phyloP scores from a whole-genome alignment of 2,797 vertebrate species.

The Periparus ater region DNA sequence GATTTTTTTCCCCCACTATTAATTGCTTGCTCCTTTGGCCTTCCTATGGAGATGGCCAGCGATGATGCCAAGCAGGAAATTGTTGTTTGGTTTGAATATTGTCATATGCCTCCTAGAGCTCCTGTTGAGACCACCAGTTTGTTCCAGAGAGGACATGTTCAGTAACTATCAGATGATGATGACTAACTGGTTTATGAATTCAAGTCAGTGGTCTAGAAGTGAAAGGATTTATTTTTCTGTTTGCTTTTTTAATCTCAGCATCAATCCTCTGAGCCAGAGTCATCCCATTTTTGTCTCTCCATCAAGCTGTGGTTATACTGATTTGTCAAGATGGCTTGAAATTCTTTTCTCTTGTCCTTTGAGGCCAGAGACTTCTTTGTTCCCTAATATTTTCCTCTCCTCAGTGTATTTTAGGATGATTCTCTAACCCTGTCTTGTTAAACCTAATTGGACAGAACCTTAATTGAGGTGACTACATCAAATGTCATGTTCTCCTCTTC shows the following conservation, averaged over 20 bases:
- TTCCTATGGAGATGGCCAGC: background rate
- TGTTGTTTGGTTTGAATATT: background rate
- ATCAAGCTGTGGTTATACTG: constrained; percentile 12
- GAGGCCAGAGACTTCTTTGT: constrained; percentile 27
- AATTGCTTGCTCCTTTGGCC: background rate
- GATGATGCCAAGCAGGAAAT: background rate
- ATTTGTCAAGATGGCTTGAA: constrained; percentile 5
- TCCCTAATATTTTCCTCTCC: constrained; percentile 29
- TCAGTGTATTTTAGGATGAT: background rate
- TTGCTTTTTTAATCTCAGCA: constrained; percentile 16
- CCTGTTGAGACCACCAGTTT: background rate
- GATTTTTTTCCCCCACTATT: background rate
- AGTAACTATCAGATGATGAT: background rate
- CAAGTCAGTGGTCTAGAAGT: constrained; percentile 1
- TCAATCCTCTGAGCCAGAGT: background rate
- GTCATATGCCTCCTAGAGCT: background rate
- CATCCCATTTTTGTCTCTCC: constrained; percentile 23
- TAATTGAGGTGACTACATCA: background rate
- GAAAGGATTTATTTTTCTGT: constrained; percentile 14
- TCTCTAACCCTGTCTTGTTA: constrained; percentile 39
- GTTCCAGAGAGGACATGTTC: background rate
- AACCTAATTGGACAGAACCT: constrained; percentile 42
- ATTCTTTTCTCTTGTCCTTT: constrained; percentile 25
- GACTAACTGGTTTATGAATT: background rate
- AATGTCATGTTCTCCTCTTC: constrained; percentile 22